A percentile compares a stretch with the other conserved stretches of the same genome.
These are phyloP conservation scores for Caranx ignobilis DNA, from an alignment of 2,113 vertebrate genomes.

Conservation along the genomic window DNA sequence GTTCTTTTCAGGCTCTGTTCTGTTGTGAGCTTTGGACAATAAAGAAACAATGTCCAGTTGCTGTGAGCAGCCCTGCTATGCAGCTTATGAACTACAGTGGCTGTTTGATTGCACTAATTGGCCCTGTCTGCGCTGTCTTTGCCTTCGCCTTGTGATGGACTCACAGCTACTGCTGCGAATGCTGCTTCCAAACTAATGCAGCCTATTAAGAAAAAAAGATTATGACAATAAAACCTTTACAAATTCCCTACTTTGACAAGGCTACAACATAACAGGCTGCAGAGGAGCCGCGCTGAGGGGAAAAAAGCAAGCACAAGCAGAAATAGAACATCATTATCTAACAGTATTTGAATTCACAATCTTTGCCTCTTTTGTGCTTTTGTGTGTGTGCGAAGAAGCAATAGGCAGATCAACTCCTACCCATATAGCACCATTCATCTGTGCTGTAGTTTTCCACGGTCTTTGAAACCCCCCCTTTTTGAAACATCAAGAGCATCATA, in stretches of 20 bases:
- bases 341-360: conserved; percentile 23
- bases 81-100: conserved; percentile 41
- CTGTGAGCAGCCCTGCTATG: conserved; percentile 46
- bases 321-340: conserved; percentile 53
- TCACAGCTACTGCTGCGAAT: conserved; percentile 16
- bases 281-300: background rate
- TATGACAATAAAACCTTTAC: conserved; percentile 40
- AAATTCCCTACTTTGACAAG: conserved; percentile 15
- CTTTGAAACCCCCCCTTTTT: conserved; percentile 43
- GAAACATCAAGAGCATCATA: conserved; percentile 35
- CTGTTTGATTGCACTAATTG: conserved; percentile 73
- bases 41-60: conserved; percentile 61
- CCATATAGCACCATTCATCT: conserved; percentile 18
- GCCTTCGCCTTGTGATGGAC: conserved; percentile 46
- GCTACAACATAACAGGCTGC: conserved; percentile 21
- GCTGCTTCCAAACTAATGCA: conserved; percentile 37
- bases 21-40: conserved; percentile 25
- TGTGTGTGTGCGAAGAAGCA: conserved; percentile 1
- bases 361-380: conserved; percentile 28
- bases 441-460: background rate
- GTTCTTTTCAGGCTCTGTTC: conserved; percentile 36
- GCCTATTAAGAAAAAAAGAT: conserved; percentile 48
- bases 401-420: conserved; percentile 21
- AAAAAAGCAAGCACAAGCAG: conserved; percentile 6
- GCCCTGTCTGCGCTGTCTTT: conserved; percentile 49